These are phyloP conservation scores for Andrena trimmerana DNA, from an alignment of 2,888 invertebrate species.

Conservation along the genomic window DNA sequence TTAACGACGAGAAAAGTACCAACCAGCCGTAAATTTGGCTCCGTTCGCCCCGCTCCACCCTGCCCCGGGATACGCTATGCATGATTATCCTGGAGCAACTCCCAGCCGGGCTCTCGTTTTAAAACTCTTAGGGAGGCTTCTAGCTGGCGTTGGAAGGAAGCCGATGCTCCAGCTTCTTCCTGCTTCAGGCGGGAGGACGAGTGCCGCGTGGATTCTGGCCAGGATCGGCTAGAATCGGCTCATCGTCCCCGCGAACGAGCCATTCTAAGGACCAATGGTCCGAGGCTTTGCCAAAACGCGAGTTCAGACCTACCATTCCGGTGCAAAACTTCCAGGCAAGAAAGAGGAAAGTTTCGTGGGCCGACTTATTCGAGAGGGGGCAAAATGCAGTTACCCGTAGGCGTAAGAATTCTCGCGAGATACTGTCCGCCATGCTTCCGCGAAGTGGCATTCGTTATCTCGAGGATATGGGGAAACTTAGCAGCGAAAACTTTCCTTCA, in stretches of 20 bases:
- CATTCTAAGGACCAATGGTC: conserved; percentile 55
- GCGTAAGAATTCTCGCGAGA: conserved; percentile 28
- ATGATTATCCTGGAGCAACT: conserved; percentile 48
- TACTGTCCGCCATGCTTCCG: background rate
- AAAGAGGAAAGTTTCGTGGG: conserved; percentile 37
- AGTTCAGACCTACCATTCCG: conserved; percentile 36
- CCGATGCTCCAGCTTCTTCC: conserved; percentile 23
- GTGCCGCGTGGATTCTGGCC: conserved; percentile 49
- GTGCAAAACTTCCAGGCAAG: conserved; percentile 33
- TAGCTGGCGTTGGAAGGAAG: conserved; percentile 27
- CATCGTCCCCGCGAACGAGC: conserved; percentile 54
- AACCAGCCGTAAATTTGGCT: conserved; percentile 44
- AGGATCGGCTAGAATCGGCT: conserved; percentile 50
- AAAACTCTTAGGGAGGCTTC: conserved; percentile 18
- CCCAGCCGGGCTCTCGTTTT: conserved; percentile 8
- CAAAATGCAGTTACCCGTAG: conserved; percentile 25
- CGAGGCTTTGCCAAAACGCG: conserved; percentile 56
- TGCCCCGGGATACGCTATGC: conserved; percentile 11
- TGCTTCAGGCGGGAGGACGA: background rate
- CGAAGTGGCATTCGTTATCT: conserved; percentile 28
- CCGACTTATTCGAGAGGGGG: background rate
- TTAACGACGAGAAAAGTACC: conserved; percentile 37
- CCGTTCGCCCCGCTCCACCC: too few species aligned
- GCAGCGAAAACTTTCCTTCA: background rate
- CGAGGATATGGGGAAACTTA: background rate